phyloP scores from a whole-genome alignment of 2,113 vertebrate genomes.

The Cettia cetti region DNA sequence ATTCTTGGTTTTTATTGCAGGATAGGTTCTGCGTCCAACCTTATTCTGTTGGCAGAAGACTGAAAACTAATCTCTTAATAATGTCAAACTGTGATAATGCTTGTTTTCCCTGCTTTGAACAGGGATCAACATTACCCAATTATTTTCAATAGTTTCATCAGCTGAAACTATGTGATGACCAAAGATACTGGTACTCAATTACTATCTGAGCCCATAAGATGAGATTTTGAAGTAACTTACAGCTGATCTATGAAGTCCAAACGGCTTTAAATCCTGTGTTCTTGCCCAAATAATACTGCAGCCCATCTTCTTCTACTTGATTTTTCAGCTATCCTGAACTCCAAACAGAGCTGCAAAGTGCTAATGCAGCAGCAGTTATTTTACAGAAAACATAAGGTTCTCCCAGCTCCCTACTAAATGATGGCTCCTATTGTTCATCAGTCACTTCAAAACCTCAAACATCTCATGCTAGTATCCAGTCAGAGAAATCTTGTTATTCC shows the following conservation, averaged over 20 bases:
- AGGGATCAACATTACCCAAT: not conserved
- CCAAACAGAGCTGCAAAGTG: not conserved
- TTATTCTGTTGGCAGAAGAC: not conserved
- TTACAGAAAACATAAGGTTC: not conserved
- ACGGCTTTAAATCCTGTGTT: not conserved
- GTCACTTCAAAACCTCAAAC: slow-evolving; percentile 9
- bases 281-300: not conserved
- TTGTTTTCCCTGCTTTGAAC: not conserved
- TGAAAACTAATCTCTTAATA: not conserved
- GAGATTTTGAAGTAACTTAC: not conserved
- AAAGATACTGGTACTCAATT: not conserved
- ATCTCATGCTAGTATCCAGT: not conserved
- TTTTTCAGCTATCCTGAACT: not conserved
- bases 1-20: not conserved
- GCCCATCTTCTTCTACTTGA: not conserved
- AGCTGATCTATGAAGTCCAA: not conserved
- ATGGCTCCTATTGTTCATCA: not conserved
- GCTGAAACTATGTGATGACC: not conserved
- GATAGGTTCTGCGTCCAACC: not conserved
- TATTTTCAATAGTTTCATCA: not conserved
- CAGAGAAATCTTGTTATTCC: slow-evolving; percentile 21
- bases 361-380: slow-evolving; percentile 27
- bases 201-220: not conserved
- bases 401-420: not conserved
- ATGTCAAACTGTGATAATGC: not conserved